phyloP scores from a whole-genome alignment of 2,797 vertebrate species.

The Anas bahamensis region DNA sequence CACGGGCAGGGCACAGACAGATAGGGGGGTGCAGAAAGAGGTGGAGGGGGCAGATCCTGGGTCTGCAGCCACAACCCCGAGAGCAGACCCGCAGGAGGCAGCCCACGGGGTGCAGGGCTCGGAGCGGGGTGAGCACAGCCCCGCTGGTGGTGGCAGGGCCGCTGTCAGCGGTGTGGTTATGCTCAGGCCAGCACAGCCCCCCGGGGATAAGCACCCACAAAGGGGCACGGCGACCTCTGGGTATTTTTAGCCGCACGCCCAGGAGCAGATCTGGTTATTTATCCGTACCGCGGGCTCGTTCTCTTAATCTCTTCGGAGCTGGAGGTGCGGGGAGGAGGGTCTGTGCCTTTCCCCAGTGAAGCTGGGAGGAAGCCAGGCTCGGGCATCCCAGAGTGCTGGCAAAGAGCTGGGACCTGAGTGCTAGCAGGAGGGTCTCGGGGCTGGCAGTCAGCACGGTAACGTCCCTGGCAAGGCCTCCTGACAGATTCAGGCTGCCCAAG shows the following conservation, averaged over 20 bases:
- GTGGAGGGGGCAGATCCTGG: too few species aligned
- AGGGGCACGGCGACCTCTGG: neutral
- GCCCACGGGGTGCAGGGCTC: neutral
- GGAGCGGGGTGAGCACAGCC: neutral
- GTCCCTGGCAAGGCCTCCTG: too few species aligned
- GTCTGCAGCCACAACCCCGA: neutral
- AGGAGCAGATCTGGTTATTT: neutral
- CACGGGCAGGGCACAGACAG: neutral
- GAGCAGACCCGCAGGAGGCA: neutral
- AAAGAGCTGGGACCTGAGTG: neutral
- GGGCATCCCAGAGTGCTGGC: neutral
- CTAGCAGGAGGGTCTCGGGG: neutral
- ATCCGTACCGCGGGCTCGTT: neutral
- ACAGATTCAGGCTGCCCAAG: neutral
- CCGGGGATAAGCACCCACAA: neutral
- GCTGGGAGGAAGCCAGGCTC: neutral
- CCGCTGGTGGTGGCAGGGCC: neutral
- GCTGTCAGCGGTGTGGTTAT: neutral
- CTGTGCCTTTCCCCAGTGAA: neutral
- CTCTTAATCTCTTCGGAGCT: neutral
- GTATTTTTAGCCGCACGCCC: neutral
- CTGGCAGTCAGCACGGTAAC: neutral
- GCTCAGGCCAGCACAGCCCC: neutral
- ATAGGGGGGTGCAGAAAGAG: too few species aligned
- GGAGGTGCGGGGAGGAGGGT: neutral